Conservation (phyloP, 2,888 invertebrate species). For the Xylota segnis region DNA sequence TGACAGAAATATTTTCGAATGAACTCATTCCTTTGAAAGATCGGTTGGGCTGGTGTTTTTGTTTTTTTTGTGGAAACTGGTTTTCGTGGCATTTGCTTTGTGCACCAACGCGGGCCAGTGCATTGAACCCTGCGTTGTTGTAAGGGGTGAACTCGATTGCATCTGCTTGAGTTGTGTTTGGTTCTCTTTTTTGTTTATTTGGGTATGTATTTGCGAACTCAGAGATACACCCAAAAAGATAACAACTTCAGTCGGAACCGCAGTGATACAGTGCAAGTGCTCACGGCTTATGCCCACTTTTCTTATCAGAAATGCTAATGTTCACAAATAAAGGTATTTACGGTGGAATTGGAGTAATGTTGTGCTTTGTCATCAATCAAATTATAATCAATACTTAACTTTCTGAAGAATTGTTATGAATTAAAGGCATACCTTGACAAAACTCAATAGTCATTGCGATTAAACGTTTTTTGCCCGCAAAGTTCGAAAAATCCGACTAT, state of each 20-base stretch:
- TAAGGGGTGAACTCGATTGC: conserved; percentile 24
- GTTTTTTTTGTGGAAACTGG: conserved; percentile 27
- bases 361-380: conserved; percentile 10
- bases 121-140: conserved; percentile 34
- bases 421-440: not conserved
- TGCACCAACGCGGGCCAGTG: conserved; percentile 13
- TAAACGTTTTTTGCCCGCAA: not conserved
- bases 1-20: not conserved
- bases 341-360: not conserved
- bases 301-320: conserved; percentile 37
- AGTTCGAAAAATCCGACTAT: too few relatives aligned
- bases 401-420: not conserved
- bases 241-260: conserved; percentile 27
- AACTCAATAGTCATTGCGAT: not conserved
- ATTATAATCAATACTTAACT: not conserved
- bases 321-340: not conserved
- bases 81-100: conserved; percentile 3
- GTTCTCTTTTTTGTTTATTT: not conserved
- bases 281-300: not conserved
- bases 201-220: conserved; percentile 4
- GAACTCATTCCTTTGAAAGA: not conserved
- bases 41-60: not conserved
- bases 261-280: not conserved
- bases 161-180: conserved; percentile 15
- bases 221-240: conserved; percentile 29